These are phyloP conservation scores for Coregonus clupeaformis DNA, from an alignment of 2,113 vertebrate species.

Conservation along the genomic window DNA sequence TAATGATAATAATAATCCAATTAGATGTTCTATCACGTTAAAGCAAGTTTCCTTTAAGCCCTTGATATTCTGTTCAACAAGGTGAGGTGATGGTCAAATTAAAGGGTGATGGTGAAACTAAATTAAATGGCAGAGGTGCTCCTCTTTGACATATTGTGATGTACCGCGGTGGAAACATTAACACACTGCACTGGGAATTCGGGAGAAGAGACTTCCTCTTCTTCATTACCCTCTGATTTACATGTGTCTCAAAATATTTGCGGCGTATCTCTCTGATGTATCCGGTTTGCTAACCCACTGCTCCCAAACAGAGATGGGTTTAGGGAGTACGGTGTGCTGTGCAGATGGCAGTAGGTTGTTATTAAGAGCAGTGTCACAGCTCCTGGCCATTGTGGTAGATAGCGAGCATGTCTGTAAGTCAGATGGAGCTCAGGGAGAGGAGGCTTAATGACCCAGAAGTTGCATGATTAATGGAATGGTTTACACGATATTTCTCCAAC, in stretches of 20 bases:
- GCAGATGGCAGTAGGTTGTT: neutral
- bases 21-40: conserved; percentile 30
- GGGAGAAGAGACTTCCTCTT: neutral
- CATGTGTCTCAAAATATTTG: neutral
- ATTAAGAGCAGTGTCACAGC: conserved; percentile 8
- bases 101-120: neutral
- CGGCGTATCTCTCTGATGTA: neutral
- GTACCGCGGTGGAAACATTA: neutral
- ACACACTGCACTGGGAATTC: neutral
- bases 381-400: conserved; percentile 9
- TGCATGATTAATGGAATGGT: conserved; percentile 8
- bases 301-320: neutral
- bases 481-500: conserved; percentile 8
- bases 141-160: neutral
- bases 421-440: neutral
- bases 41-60: no score
- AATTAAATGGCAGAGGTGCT: neutral
- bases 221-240: conserved; percentile 6
- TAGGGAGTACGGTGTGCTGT: neutral
- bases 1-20: conserved; percentile 34
- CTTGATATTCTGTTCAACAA: no score
- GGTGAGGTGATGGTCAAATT: neutral
- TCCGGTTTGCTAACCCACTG: neutral
- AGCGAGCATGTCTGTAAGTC: neutral
- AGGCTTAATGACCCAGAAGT: neutral